phyloP scores from a whole-genome alignment of 2,797 vertebrate species.

The Pangasius larnaudii region DNA sequence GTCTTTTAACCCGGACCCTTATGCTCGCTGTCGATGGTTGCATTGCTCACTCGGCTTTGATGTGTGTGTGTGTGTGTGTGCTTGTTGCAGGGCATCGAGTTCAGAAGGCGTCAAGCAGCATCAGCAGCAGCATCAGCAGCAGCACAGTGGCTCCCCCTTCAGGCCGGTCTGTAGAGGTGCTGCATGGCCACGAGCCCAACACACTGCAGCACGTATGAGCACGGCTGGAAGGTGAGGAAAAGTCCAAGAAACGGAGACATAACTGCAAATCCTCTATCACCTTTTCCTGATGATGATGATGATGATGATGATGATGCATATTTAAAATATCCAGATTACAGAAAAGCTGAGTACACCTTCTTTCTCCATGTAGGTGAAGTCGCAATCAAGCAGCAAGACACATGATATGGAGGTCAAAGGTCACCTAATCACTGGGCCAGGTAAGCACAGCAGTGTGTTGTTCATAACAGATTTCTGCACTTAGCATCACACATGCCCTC shows the following conservation, averaged over 20 bases:
- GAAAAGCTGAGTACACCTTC: slow-evolving; percentile 7
- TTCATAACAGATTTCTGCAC: not conserved
- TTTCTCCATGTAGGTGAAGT: slow-evolving; percentile 60
- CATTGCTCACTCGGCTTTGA: slow-evolving; percentile 12
- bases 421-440: slow-evolving; percentile 81
- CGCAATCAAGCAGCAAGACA: slow-evolving; percentile 60
- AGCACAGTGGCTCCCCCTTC: slow-evolving; percentile 57
- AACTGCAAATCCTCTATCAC: not conserved
- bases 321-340: not conserved
- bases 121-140: not conserved
- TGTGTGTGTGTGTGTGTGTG: slow-evolving; percentile 43
- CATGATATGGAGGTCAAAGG: slow-evolving; percentile 86
- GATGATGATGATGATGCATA: not conserved
- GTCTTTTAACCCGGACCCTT: slow-evolving; percentile 24
- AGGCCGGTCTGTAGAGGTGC: slow-evolving; percentile 39
- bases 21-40: slow-evolving; percentile 10
- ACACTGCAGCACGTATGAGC: slow-evolving; percentile 69
- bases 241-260: not conserved
- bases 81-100: slow-evolving; percentile 51
- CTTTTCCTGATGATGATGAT: not conserved
- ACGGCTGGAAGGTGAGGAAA: slow-evolving; percentile 53
- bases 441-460: slow-evolving; percentile 63
- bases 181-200: slow-evolving; percentile 70
- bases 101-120: slow-evolving; percentile 33
- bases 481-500: not conserved